These are phyloP conservation scores for Macrobrachium rosenbergii DNA, from an alignment of 1,140 invertebrate genomes.

Conservation along the genomic window DNA sequence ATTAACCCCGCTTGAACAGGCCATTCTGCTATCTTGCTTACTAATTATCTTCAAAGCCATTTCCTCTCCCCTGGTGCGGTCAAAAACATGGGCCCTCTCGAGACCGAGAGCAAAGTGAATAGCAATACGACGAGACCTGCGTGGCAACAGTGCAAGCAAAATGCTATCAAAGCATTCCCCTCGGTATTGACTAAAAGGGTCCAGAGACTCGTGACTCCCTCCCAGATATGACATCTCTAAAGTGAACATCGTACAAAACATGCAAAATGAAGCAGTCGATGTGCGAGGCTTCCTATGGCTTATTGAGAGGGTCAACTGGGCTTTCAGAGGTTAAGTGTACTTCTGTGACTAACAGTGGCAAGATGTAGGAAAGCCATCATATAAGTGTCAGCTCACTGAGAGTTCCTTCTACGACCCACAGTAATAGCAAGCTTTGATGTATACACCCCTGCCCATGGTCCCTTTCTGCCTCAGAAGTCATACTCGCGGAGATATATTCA, in stretches of 20 bases:
- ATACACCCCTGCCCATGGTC: not conserved
- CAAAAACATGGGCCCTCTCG: too few relatives aligned
- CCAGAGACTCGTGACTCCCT: conserved; percentile 7
- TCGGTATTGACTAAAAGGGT: not conserved
- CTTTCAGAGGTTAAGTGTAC: not conserved
- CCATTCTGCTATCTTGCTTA: too few relatives aligned
- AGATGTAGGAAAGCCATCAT: too few relatives aligned
- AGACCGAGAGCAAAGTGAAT: too few relatives aligned
- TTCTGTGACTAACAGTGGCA: too few relatives aligned
- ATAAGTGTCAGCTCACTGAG: not conserved
- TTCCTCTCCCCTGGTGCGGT: too few relatives aligned
- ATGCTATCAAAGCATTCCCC: not conserved
- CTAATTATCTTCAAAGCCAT: too few relatives aligned
- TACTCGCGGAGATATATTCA: conserved; percentile 54
- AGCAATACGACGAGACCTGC: too few relatives aligned
- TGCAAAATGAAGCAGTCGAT: conserved; percentile 56
- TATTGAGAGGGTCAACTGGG: not conserved
- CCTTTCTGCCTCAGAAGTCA: conserved; percentile 8
- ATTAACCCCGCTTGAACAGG: too few relatives aligned
- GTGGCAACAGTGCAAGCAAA: too few relatives aligned
- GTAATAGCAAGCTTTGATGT: not conserved
- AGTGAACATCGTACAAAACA: conserved; percentile 54
- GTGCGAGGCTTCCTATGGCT: conserved; percentile 3
- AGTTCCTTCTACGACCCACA: not conserved
- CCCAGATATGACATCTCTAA: conserved; percentile 23